These are phyloP conservation scores for Lycia hirtaria DNA, from an alignment of 2,888 invertebrate species.

Conservation along the genomic window DNA sequence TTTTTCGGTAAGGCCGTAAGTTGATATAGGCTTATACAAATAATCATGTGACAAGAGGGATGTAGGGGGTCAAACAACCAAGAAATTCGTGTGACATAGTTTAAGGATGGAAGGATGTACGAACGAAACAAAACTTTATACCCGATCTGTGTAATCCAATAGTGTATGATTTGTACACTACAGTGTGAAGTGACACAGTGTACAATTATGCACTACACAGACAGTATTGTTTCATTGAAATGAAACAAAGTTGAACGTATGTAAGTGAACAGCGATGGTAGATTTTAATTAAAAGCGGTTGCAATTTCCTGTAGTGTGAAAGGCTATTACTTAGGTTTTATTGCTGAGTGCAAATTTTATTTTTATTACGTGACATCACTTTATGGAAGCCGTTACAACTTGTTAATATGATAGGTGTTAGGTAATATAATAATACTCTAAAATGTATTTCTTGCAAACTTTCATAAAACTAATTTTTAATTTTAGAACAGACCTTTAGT, in stretches of 20 bases:
- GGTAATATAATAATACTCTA: no score
- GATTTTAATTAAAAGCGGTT: conserved; percentile 44
- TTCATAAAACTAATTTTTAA: no score
- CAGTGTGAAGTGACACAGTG: neutral
- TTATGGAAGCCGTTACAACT: conserved; percentile 2
- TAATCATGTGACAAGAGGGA: no score
- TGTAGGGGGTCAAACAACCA: no score
- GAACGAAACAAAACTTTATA: no score
- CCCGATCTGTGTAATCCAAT: neutral
- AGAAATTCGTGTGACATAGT: no score
- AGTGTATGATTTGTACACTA: neutral
- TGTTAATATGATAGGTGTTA: neutral
- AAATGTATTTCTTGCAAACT: no score
- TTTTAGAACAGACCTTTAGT: no score
- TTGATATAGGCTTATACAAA: no score
- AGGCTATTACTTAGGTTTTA: conserved; percentile 39
- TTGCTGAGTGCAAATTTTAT: conserved; percentile 26
- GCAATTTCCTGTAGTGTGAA: conserved; percentile 49
- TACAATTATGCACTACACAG: conserved; percentile 16
- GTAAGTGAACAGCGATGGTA: conserved; percentile 25
- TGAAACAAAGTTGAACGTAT: conserved; percentile 42
- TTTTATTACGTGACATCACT: conserved; percentile 19
- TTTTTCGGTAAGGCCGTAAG: no score
- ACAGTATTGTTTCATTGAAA: conserved; percentile 54
- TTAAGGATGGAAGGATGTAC: no score